A percentile compares a stretch with the other conserved stretches of the same genome.
These are phyloP conservation scores for Mythimna impura DNA, from an alignment of 2,888 invertebrate species.

Conservation along the genomic window DNA sequence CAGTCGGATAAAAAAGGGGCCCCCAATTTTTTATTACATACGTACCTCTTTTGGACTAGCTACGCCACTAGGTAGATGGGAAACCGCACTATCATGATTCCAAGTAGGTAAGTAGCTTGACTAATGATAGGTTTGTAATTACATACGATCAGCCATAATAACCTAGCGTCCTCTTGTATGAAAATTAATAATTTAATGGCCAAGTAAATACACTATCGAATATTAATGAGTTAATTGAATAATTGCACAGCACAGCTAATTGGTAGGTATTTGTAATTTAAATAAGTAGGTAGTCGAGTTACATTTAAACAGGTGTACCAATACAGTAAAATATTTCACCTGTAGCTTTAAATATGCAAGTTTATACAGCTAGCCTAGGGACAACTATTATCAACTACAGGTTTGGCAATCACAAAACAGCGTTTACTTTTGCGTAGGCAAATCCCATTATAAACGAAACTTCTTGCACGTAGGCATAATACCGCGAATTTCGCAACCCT, in stretches of 20 bases:
- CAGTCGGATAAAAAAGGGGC: too few species aligned
- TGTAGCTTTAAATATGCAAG: slow-evolving; percentile 60
- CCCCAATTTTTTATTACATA: too few species aligned
- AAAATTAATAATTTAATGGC: slow-evolving; percentile 22
- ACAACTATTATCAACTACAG: slow-evolving; percentile 56
- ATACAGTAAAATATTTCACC: slow-evolving; percentile 53
- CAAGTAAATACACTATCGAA: slow-evolving; percentile 17
- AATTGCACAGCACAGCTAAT: slow-evolving; percentile 43
- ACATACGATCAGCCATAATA: slow-evolving; percentile 7
- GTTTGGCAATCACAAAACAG: slow-evolving; percentile 60
- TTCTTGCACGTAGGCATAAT: slow-evolving; percentile 41
- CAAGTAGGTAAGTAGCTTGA: slow-evolving; percentile 16
- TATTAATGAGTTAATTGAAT: slow-evolving; percentile 48
- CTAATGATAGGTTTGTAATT: slow-evolving; percentile 33
- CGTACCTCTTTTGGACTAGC: too few species aligned
- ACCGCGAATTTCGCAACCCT: slow-evolving; percentile 59
- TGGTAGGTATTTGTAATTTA: slow-evolving; percentile 39
- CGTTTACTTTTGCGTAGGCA: slow-evolving; percentile 66
- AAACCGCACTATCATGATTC: slow-evolving; percentile 14
- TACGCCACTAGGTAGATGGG: not conserved
- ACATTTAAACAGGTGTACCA: slow-evolving; percentile 29
- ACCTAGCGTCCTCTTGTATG: slow-evolving; percentile 27
- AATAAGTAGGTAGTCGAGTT: slow-evolving; percentile 28
- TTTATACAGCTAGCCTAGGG: slow-evolving; percentile 6
- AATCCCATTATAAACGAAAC: slow-evolving; percentile 40